Conservation (phyloP, 53 echinoderm and acorn worm genomes). For the Antedon mediterranea region DNA sequence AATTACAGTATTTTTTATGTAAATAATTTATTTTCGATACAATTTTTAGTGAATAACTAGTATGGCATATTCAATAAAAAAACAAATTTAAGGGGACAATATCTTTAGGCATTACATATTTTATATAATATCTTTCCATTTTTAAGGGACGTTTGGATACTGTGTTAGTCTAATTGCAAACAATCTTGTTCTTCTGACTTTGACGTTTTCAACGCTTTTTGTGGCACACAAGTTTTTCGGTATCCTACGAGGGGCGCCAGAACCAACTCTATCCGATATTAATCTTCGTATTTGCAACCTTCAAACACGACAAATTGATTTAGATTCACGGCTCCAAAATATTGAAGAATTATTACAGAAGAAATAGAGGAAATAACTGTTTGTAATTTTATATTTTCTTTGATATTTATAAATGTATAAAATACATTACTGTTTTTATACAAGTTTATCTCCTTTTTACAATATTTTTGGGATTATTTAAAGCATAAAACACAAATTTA, state of each 20-base stretch:
- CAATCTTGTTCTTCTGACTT: conserved; percentile 29
- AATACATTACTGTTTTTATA: too few relatives aligned
- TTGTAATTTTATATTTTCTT: too few relatives aligned
- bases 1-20: too few relatives aligned
- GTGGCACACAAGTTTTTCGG: conserved; percentile 32
- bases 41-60: too few relatives aligned
- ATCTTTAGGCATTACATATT: too few relatives aligned
- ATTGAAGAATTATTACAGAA: not conserved
- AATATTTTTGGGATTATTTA: too few relatives aligned
- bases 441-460: too few relatives aligned
- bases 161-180: conserved; percentile 32
- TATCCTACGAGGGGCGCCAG: conserved; percentile 10
- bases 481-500: too few relatives aligned
- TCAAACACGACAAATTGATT: not conserved
- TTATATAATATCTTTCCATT: not conserved
- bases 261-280: not conserved
- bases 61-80: too few relatives aligned
- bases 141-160: conserved; percentile 46
- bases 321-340: not conserved
- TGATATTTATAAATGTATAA: too few relatives aligned
- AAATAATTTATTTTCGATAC: too few relatives aligned
- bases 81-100: too few relatives aligned
- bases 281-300: not conserved
- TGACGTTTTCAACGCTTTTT: conserved; percentile 33
- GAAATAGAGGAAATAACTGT: not conserved